Evolutionary conservation across 2,113 vertebrate genomes (phyloP).

Genomic region (Ia io): DNA sequence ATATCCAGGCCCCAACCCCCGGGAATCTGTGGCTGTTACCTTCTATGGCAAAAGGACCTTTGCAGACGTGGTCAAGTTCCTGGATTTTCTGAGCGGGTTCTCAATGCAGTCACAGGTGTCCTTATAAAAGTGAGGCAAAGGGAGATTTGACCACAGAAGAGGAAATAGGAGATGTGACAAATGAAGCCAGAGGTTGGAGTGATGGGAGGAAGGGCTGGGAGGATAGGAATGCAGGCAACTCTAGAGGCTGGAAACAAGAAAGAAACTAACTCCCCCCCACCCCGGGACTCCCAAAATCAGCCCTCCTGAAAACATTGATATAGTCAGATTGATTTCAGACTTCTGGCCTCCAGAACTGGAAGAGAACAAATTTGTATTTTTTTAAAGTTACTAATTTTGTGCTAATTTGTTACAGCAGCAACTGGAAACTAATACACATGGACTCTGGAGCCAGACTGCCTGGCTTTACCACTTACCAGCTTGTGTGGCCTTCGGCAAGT

Average conservation of each 20-base stretch:
- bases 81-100: not conserved
- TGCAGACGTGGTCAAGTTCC: not conserved
- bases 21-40: not conserved
- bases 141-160: not conserved
- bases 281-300: not conserved
- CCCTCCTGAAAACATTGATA: not conserved
- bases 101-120: not conserved
- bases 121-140: not conserved
- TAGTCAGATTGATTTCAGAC: not conserved
- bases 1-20: not conserved
- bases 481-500: not conserved
- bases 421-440: accelerated
- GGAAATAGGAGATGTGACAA: not conserved
- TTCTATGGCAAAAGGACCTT: not conserved
- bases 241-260: not conserved
- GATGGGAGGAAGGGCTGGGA: not conserved
- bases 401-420: not conserved
- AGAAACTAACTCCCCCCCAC: not conserved
- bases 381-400: not conserved
- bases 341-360: not conserved
- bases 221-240: not conserved
- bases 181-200: not conserved
- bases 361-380: not conserved
- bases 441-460: not conserved
- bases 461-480: not conserved